Conservation (phyloP, 2,113 vertebrate species). For the Puma concolor region DNA sequence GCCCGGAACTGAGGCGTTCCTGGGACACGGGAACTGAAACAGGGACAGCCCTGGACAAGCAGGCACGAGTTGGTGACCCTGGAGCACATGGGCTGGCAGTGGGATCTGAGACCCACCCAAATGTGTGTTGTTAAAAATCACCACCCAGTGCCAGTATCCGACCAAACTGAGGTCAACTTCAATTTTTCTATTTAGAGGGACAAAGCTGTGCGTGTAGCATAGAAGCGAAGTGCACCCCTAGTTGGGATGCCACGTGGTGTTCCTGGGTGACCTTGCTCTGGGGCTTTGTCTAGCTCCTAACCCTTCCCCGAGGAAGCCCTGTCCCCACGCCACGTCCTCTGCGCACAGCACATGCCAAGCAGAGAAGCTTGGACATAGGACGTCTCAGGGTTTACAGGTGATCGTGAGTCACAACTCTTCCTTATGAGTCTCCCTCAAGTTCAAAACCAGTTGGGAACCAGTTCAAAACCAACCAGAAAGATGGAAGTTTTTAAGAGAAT, state of each 20-base stretch:
- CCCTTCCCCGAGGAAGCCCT: neutral
- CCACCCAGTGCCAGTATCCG: accelerated
- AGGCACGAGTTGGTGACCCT: neutral
- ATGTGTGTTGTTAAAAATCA: neutral
- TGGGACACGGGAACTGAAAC: accelerated
- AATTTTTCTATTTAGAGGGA: neutral
- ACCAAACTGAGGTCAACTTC: neutral
- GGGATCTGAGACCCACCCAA: accelerated
- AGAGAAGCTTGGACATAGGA: neutral
- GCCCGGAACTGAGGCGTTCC: neutral
- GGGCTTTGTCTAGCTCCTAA: neutral
- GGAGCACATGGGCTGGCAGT: accelerated
- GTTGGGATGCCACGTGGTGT: accelerated
- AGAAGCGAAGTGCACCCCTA: accelerated
- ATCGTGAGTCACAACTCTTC: neutral
- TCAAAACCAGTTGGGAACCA: neutral
- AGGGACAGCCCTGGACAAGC: neutral
- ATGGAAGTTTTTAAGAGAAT: neutral
- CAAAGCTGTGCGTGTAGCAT: accelerated
- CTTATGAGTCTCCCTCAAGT: neutral
- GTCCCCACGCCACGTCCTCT: accelerated
- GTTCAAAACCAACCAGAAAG: neutral
- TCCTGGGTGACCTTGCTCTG: accelerated
- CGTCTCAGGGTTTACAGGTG: accelerated
- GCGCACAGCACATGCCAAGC: accelerated